A percentile compares a stretch with the other conserved stretches of the same genome.
These are phyloP conservation scores for Cyclina sinensis DNA, from an alignment of 1,140 invertebrate genomes.

Conservation along the genomic window DNA sequence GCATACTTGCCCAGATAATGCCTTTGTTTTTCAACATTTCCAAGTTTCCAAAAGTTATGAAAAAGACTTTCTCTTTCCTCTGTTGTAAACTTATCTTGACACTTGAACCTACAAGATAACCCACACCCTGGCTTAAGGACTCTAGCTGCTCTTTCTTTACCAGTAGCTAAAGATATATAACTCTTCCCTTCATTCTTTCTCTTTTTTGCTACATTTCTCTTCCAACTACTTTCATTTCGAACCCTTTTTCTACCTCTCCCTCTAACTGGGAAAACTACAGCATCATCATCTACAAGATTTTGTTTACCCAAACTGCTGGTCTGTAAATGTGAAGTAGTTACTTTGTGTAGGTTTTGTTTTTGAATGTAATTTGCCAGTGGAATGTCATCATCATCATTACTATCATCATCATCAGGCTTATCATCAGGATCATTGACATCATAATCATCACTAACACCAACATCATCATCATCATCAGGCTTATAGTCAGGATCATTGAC, in stretches of 20 bases:
- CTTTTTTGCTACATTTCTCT: conserved; percentile 26
- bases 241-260: neutral
- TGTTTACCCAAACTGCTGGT: neutral
- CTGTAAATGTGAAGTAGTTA: neutral
- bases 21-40: conserved; percentile 5
- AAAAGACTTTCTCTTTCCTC: neutral
- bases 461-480: neutral
- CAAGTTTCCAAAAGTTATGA: conserved; percentile 13
- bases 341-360: too few relatives aligned
- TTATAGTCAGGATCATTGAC: neutral
- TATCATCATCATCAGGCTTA: neutral
- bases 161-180: neutral
- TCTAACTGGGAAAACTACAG: conserved; percentile 21
- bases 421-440: neutral
- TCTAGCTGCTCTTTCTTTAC: neutral
- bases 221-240: neutral
- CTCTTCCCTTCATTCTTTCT: neutral
- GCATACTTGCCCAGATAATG: conserved; percentile 20
- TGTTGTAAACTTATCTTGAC: neutral
- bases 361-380: too few relatives aligned
- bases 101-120: neutral
- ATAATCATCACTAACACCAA: neutral
- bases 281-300: neutral
- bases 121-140: neutral
- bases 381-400: neutral